These are phyloP conservation scores for Ceratosolen fusciceps DNA, from an alignment of 1,140 invertebrate species.

Conservation along the genomic window DNA sequence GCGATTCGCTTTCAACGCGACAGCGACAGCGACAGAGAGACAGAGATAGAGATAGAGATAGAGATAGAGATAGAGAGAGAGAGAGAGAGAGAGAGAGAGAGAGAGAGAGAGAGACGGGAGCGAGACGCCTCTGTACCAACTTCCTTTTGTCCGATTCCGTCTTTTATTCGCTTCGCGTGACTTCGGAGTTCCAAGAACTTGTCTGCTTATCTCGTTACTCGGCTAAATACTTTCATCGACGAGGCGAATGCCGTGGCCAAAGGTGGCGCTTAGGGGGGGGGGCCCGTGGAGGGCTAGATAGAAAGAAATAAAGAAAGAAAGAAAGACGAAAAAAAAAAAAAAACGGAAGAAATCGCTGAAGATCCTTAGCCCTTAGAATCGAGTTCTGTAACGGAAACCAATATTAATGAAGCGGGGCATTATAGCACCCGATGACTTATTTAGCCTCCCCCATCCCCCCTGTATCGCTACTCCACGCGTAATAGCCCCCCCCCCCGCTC, in stretches of 20 bases:
- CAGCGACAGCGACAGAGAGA: no score
- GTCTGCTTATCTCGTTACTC: background rate
- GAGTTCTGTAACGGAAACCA: background rate
- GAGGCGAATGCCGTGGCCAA: no score
- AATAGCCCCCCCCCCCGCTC: no score
- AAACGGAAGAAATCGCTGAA: background rate
- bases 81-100: no score
- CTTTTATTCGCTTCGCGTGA: background rate
- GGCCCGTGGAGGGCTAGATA: no score
- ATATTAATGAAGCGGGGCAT: background rate
- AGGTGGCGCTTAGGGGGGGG: no score
- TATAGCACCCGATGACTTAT: background rate
- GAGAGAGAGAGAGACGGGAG: no score
- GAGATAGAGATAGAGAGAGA: no score
- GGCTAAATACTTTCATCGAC: background rate
- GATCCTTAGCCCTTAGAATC: background rate
- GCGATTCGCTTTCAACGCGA: conserved; percentile 43
- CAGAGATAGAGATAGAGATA: no score
- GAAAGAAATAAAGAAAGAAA: no score
- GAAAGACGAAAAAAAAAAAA: no score
- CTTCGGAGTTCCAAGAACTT: background rate
- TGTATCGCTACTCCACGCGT: background rate
- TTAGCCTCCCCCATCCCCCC: no score
- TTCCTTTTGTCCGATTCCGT: background rate
- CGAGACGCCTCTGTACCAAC: background rate